Conservation (phyloP, 2,888 invertebrate genomes). For the Napeogenes inachia region DNA sequence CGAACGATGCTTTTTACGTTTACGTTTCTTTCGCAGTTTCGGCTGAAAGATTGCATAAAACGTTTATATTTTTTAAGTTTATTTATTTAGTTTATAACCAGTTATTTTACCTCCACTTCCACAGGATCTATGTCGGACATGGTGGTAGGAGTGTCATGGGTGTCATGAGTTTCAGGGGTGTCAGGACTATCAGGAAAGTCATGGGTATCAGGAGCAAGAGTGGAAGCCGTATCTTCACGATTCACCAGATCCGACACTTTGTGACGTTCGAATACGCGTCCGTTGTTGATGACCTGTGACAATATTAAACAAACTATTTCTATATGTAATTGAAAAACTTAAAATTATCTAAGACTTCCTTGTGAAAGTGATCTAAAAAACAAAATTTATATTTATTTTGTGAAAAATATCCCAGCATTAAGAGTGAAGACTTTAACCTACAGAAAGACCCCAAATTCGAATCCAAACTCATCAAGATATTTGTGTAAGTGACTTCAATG, state of each 20-base stretch:
- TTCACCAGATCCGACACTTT: slow-evolving; percentile 45
- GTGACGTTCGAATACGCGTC: slow-evolving; percentile 62
- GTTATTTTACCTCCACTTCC: too few relatives aligned
- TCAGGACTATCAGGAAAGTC: background rate
- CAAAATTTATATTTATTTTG: too few relatives aligned
- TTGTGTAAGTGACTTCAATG: too few relatives aligned
- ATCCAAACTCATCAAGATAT: too few relatives aligned
- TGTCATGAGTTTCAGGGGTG: slow-evolving; percentile 8
- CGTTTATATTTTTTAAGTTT: background rate
- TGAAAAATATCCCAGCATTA: too few relatives aligned
- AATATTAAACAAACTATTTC: background rate
- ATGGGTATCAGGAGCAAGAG: slow-evolving; percentile 22
- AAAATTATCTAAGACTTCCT: too few relatives aligned
- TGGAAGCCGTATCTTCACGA: slow-evolving; percentile 19
- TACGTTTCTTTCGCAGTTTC: slow-evolving; percentile 19
- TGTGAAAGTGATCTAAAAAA: too few relatives aligned
- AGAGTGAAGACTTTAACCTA: too few relatives aligned
- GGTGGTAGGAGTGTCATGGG: background rate
- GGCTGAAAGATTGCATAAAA: slow-evolving; percentile 7
- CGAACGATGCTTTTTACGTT: slow-evolving; percentile 18
- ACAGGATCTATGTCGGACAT: too few relatives aligned
- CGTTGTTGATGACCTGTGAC: slow-evolving; percentile 65
- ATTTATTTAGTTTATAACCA: background rate
- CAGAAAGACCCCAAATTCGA: too few relatives aligned
- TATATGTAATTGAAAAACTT: too few relatives aligned